A percentile compares a stretch with the other conserved stretches of the same genome.
These are phyloP conservation scores for Drosophila kohkoa DNA, from an alignment of 1,140 invertebrate genomes.

Conservation along the genomic window DNA sequence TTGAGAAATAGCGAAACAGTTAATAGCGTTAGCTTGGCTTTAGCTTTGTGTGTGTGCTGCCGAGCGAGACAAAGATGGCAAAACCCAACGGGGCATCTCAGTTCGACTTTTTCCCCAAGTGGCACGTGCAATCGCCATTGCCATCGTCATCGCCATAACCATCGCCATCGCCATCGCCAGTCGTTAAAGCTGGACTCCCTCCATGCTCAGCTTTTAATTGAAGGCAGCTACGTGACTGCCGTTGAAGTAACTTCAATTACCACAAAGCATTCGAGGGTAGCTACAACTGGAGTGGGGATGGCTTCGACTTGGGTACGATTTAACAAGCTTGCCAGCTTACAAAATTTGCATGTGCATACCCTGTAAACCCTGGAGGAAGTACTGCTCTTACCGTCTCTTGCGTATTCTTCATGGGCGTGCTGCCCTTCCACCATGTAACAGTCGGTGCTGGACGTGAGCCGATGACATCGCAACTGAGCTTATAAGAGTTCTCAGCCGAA, in stretches of 20 bases:
- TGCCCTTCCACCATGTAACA: constrained; percentile 95
- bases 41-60: constrained; percentile 17
- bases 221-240: constrained; percentile 75
- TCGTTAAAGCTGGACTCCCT: constrained; percentile 49
- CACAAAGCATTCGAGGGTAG: constrained; percentile 66
- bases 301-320: constrained; percentile 38
- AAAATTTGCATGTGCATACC: constrained; percentile 73
- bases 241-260: constrained; percentile 78
- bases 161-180: constrained; percentile 22
- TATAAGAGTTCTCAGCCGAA: constrained; percentile 92
- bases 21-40: constrained; percentile 40
- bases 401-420: constrained; percentile 89
- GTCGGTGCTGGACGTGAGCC: constrained; percentile 93
- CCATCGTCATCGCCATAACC: constrained; percentile 17
- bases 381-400: constrained; percentile 89
- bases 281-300: not conserved
- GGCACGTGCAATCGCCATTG: not conserved
- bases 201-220: constrained; percentile 65
- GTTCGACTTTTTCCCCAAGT: not conserved
- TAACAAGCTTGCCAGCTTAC: constrained; percentile 57
- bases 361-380: constrained; percentile 31
- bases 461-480: constrained; percentile 92
- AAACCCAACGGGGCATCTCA: not conserved
- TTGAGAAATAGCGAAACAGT: constrained; percentile 47
- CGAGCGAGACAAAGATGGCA: constrained; percentile 54